Percentiles rank a stretch among this genome's conserved stretches.
These are phyloP conservation scores for Goniozus legneri DNA, from an alignment of 1,140 invertebrate genomes.

Conservation along the genomic window DNA sequence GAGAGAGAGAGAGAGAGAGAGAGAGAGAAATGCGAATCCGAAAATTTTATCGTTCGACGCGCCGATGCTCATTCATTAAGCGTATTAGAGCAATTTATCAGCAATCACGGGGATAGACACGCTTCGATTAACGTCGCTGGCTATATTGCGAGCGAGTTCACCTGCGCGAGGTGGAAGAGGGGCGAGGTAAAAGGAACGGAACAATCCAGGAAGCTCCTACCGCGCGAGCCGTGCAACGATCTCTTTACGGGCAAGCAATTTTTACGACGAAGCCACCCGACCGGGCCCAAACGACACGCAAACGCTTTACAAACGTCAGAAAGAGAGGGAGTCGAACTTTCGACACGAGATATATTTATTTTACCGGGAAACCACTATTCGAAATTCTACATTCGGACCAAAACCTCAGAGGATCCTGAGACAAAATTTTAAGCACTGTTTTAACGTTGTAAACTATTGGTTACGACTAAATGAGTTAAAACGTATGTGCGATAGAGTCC, in stretches of 20 bases:
- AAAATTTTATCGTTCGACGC: too few relatives aligned
- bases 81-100: slow-evolving; percentile 21
- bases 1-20: too few relatives aligned
- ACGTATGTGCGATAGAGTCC: too few relatives aligned
- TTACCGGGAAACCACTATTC: too few relatives aligned
- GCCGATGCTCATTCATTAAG: slow-evolving; percentile 22
- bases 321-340: slow-evolving; percentile 30
- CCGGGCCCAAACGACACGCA: slow-evolving; percentile 47
- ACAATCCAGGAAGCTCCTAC: slow-evolving; percentile 47
- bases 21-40: too few relatives aligned
- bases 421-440: too few relatives aligned
- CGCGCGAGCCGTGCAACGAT: slow-evolving; percentile 43
- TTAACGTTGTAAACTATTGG: too few relatives aligned
- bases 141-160: slow-evolving; percentile 7
- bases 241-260: slow-evolving; percentile 54
- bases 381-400: too few relatives aligned
- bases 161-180: neutral
- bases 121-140: slow-evolving; percentile 21
- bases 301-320: too few relatives aligned
- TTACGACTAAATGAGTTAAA: too few relatives aligned
- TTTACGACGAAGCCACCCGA: slow-evolving; percentile 49
- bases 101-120: slow-evolving; percentile 16
- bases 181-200: slow-evolving; percentile 12
- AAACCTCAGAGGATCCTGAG: too few relatives aligned
- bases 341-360: too few relatives aligned